Conservation (phyloP, 1,140 invertebrate species). For the Hypsibius dujardini region DNA sequence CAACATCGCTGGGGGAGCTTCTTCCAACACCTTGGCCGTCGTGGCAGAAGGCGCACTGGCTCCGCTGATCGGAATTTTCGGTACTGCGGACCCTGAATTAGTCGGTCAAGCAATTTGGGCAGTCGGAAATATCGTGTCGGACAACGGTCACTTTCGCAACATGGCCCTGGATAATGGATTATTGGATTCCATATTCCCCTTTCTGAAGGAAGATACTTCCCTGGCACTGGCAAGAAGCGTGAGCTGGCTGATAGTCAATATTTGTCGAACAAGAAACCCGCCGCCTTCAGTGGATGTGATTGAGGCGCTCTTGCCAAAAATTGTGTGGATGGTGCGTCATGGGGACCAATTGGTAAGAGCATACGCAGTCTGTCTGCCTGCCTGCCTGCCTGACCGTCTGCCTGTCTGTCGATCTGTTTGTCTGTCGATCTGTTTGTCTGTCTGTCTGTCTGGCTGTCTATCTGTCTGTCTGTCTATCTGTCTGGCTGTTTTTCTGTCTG, state of each 20-base stretch:
- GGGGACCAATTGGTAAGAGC: not conserved
- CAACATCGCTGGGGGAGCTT: constrained; percentile 94
- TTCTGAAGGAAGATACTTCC: not conserved
- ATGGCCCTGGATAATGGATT: not conserved
- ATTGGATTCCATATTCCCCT: not conserved
- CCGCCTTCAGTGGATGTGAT: constrained; percentile 68
- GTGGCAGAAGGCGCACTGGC: constrained; percentile 43
- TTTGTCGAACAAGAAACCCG: constrained; percentile 88
- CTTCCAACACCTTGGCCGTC: constrained; percentile 83
- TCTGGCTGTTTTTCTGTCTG: no score
- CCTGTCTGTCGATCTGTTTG: no score
- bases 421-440: no score
- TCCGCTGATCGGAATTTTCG: not conserved
- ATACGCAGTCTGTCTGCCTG: not conserved
- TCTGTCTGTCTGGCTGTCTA: no score
- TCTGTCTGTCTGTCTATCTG: no score
- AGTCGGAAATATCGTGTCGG: not conserved
- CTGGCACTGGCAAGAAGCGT: constrained; percentile 55
- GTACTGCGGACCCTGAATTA: not conserved
- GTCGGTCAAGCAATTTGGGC: not conserved
- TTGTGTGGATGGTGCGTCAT: not conserved
- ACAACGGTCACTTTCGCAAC: constrained; percentile 9
- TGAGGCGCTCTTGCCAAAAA: not conserved
- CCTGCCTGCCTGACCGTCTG: no score
- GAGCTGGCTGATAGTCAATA: constrained; percentile 94